A percentile compares a stretch with the other conserved stretches of the same genome.
These are phyloP conservation scores for Benitochromis conjunctus DNA, from an alignment of 2,113 vertebrate genomes.

Conservation along the genomic window DNA sequence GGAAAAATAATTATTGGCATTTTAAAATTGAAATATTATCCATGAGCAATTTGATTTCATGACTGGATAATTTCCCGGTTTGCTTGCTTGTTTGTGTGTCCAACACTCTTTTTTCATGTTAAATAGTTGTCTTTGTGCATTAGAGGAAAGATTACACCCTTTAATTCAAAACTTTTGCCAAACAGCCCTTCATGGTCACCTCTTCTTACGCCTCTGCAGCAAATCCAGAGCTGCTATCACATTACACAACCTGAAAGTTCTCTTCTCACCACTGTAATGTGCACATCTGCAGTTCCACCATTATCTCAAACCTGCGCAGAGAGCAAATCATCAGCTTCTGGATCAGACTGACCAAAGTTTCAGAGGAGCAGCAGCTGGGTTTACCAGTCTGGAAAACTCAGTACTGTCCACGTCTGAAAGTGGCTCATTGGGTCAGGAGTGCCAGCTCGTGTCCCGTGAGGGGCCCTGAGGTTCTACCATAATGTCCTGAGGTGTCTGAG, in stretches of 20 bases:
- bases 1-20: neutral
- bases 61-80: neutral
- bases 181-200: neutral
- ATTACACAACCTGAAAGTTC: neutral
- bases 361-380: neutral
- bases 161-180: neutral
- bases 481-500: neutral
- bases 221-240: neutral
- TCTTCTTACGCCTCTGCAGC: rapidly evolving
- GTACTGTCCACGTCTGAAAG: neutral
- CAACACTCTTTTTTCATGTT: neutral
- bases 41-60: neutral
- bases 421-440: neutral
- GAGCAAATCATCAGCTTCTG: neutral
- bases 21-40: neutral
- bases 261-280: neutral
- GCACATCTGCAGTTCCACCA: neutral
- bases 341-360: neutral
- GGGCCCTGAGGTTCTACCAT: neutral
- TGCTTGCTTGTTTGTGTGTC: neutral
- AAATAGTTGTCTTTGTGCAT: neutral
- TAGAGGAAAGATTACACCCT: neutral
- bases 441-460: neutral
- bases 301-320: neutral
- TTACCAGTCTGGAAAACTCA: rapidly evolving